These are phyloP conservation scores for Pachyrhynchus sulphureomaculatus DNA, from an alignment of 1,140 invertebrate genomes.

Conservation along the genomic window DNA sequence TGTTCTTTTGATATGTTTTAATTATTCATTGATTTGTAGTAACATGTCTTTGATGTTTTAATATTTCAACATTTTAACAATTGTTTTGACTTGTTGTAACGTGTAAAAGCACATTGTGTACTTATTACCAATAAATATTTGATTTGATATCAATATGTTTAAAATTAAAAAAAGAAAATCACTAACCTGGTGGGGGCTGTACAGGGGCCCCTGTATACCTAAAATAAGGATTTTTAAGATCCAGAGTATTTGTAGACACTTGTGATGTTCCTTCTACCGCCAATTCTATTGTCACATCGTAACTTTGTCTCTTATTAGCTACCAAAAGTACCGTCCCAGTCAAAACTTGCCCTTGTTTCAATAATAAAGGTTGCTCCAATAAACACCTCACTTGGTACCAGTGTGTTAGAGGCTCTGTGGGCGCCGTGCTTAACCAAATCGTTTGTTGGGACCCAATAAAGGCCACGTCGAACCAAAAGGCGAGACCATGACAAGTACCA, in stretches of 20 bases:
- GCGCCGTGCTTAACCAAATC: conserved; percentile 97
- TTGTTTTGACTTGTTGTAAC: too few relatives aligned
- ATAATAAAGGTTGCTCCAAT: conserved; percentile 89
- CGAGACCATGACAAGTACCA: conserved; percentile 94
- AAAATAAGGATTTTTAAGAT: conserved; percentile 99
- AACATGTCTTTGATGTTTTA: too few relatives aligned
- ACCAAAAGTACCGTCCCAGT: conserved; percentile 84
- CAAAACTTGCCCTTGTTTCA: conserved; percentile 90
- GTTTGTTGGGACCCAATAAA: conserved; percentile 89
- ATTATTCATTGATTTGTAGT: too few relatives aligned
- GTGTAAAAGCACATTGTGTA: too few relatives aligned
- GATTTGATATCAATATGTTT: too few relatives aligned
- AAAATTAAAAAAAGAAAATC: too few relatives aligned
- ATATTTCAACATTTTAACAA: too few relatives aligned
- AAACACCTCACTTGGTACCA: conserved; percentile 99
- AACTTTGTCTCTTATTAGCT: conserved; percentile 97
- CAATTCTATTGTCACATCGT: conserved; percentile 97
- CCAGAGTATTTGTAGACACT: conserved; percentile 86
- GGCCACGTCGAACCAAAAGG: conserved; percentile 99
- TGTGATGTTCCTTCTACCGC: conserved; percentile 84
- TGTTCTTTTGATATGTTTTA: too few relatives aligned
- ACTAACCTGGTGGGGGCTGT: conserved; percentile 82
- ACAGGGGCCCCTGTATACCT: conserved; percentile 85
- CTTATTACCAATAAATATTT: too few relatives aligned
- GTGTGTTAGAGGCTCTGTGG: conserved; percentile 97